These are phyloP conservation scores for Drosophila meridiana DNA, from an alignment of 2,888 invertebrate species.

Conservation along the genomic window DNA sequence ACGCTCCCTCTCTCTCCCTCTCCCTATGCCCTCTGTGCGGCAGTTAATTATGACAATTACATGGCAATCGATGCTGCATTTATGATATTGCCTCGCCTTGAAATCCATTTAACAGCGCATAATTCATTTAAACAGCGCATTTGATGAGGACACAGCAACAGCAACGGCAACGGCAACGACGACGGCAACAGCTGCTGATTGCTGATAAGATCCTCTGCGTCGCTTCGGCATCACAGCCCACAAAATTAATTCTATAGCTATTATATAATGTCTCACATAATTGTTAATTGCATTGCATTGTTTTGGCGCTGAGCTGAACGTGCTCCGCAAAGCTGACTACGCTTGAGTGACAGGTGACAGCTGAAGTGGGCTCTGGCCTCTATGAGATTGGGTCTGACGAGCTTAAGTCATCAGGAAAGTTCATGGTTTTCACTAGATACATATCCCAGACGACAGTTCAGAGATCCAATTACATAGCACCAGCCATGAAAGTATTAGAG, in stretches of 20 bases:
- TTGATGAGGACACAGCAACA: constrained; percentile 9
- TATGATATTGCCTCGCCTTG: constrained; percentile 37
- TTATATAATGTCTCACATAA: constrained; percentile 8
- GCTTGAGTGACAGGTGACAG: constrained; percentile 3
- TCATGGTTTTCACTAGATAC: background rate
- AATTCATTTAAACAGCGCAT: constrained; percentile 50
- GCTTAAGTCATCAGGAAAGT: constrained; percentile 3
- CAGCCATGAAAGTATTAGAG: background rate
- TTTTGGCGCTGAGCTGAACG: background rate
- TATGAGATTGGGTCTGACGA: background rate
- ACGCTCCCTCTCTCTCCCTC: background rate
- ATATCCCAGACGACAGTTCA: background rate
- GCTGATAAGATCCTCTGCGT: constrained; percentile 27
- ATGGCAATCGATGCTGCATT: constrained; percentile 57
- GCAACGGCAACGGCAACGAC: background rate
- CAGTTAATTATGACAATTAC: constrained; percentile 65
- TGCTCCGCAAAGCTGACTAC: background rate
- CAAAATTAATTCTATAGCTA: constrained; percentile 6
- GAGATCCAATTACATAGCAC: background rate
- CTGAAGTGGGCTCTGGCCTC: background rate
- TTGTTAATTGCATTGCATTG: constrained; percentile 9
- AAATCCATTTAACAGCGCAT: constrained; percentile 58
- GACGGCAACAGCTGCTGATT: constrained; percentile 30
- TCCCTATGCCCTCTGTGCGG: background rate
- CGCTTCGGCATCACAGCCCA: constrained; percentile 7